Evolutionary conservation across 2,888 invertebrate species (phyloP).

Genomic region (Clunio marinus): DNA sequence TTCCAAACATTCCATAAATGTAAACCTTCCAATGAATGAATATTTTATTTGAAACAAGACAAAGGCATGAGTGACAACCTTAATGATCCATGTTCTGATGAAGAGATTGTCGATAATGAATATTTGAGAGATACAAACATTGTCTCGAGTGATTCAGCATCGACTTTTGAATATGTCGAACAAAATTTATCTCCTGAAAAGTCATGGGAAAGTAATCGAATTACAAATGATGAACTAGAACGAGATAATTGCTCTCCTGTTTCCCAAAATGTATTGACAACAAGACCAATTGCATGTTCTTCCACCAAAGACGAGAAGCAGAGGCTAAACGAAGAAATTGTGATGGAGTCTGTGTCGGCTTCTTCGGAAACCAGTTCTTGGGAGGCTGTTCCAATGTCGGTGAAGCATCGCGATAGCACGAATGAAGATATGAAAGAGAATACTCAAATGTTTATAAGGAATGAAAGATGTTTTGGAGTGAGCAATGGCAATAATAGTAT

Average conservation of each 20-base stretch:
- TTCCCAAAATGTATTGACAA: conserved; percentile 22
- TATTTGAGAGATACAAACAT: not conserved
- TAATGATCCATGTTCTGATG: not conserved
- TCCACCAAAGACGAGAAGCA: conserved; percentile 58
- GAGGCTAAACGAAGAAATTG: conserved; percentile 60
- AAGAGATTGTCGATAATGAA: not conserved
- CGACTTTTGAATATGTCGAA: conserved; percentile 42
- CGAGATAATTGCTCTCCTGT: conserved; percentile 38
- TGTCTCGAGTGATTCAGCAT: conserved; percentile 41
- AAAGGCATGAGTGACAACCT: conserved; percentile 2
- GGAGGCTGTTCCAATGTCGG: conserved; percentile 55
- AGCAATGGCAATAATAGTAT: conserved; percentile 40
- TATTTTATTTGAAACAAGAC: not conserved
- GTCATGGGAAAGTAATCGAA: conserved; percentile 5
- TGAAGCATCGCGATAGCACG: conserved; percentile 45
- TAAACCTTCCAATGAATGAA: too few species aligned
- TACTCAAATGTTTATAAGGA: conserved; percentile 52
- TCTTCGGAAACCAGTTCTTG: conserved; percentile 62
- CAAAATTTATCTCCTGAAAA: conserved; percentile 1
- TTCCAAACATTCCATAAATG: too few species aligned
- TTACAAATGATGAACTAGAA: not conserved
- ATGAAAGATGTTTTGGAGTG: conserved; percentile 47
- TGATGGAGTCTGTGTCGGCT: conserved; percentile 59
- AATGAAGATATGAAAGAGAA: conserved; percentile 50
- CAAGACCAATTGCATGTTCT: conserved; percentile 40